Evolutionary conservation across 2,797 vertebrate species (phyloP).

Genomic region (Gallinago stenura): DNA sequence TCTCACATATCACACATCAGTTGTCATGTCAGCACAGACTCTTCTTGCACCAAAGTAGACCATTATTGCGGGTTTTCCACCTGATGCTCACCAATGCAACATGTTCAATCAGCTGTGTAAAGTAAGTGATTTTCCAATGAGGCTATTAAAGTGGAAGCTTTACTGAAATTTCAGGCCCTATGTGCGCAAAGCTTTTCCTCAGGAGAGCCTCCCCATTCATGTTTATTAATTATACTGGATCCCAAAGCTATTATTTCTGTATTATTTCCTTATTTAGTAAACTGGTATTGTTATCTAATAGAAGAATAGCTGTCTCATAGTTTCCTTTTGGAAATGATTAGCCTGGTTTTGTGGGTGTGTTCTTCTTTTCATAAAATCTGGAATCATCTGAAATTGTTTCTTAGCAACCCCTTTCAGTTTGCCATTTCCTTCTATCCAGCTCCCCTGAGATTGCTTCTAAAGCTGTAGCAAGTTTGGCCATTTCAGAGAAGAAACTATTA

Average conservation of each 20-base stretch:
- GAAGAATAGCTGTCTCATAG: background rate
- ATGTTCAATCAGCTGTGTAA: background rate
- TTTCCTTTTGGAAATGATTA: constrained; percentile 4
- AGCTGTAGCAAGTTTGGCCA: background rate
- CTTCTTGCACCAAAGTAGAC: background rate
- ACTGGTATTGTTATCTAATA: background rate
- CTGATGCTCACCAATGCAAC: background rate
- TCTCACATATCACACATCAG: background rate
- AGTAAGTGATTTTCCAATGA: background rate
- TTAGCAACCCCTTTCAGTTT: constrained; percentile 42
- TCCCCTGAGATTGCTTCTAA: background rate
- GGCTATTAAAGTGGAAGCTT: background rate
- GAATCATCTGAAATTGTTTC: constrained; percentile 36
- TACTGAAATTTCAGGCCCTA: background rate
- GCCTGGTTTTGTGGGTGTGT: background rate
- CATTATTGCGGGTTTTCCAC: background rate
- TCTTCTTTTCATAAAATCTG: background rate
- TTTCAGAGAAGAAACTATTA: background rate
- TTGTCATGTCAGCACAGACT: background rate
- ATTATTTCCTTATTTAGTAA: background rate
- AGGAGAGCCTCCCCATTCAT: background rate
- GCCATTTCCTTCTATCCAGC: constrained; percentile 4
- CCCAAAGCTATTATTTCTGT: background rate
- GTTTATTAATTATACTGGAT: background rate
- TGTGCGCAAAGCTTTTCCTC: background rate